Percentiles rank a stretch among this genome's conserved stretches.
Conservation (phyloP, 2,797 vertebrate species). For the Sebastes nivosus region DNA sequence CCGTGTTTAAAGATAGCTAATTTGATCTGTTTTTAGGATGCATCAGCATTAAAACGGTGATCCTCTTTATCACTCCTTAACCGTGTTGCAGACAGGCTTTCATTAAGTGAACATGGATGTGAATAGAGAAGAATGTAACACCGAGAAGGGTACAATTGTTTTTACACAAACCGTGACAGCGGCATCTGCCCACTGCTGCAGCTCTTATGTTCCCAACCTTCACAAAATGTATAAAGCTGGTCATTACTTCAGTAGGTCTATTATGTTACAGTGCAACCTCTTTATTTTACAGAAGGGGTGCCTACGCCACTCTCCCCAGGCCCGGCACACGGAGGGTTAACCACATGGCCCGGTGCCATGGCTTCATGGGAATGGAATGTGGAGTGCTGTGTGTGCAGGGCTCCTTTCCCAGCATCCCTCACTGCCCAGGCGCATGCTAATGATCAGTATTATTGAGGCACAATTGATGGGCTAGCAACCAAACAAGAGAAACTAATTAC, state of each 20-base stretch:
- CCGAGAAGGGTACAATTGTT: constrained; percentile 59
- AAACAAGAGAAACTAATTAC: constrained; percentile 95
- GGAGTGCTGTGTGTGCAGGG: constrained; percentile 86
- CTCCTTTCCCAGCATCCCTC: constrained; percentile 91
- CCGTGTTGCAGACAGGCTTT: constrained; percentile 49
- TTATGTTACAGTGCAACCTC: constrained; percentile 51
- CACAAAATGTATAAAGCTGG: constrained; percentile 42
- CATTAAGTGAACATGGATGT: constrained; percentile 56
- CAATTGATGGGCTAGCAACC: constrained; percentile 94
- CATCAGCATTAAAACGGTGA: constrained; percentile 33
- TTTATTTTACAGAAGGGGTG: constrained; percentile 39
- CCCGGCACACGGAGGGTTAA: constrained; percentile 78
- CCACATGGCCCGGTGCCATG: constrained; percentile 81
- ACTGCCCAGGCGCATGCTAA: constrained; percentile 89
- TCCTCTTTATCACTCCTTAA: constrained; percentile 30
- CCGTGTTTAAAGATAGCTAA: constrained; percentile 30
- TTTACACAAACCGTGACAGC: constrained; percentile 54
- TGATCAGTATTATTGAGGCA: constrained; percentile 94
- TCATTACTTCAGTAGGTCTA: constrained; percentile 58
- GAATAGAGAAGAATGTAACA: constrained; percentile 49
- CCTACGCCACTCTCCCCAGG: constrained; percentile 46
- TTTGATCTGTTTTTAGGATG: constrained; percentile 44
- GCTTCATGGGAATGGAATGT: constrained; percentile 99
- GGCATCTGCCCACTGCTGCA: constrained; percentile 57
- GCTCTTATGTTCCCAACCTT: constrained; percentile 38